Evolutionary conservation across 2,113 vertebrate genomes (phyloP), one percentile per base, ranked within the genome.

Genomic region (Grallaria varia): DNA sequence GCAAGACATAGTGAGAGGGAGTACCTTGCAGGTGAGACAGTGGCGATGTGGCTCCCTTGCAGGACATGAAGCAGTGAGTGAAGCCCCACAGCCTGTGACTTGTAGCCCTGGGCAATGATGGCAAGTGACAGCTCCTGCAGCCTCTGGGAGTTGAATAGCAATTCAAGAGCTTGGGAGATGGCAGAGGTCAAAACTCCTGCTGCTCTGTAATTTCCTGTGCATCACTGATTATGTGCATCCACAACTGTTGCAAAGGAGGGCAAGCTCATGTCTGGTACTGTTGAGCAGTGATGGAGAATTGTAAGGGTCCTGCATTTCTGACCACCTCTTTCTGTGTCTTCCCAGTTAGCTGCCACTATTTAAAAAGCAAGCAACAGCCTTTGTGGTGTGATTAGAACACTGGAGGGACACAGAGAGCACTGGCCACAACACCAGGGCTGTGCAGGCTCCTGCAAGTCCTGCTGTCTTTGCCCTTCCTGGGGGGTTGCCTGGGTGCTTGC

Each of bases 371-470:
- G 30, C 1, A 0, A 37, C 6, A 27, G 37, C 45, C 40, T 93
- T 60, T 0, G 1, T 49, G 73, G n/a, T 25, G 50, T 30, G 39
- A 27, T 17, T 28, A 55, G 56, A 45, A 66, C 17, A 28, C 42
- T 0, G 0, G 25, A 81, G 42, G 42, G 33, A 72, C 58, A 33
- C 0, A 0, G 39, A 49, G 27, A 20, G 10, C 0, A 0, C 22
- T 25, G n/a, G 24, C 12, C 6, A 20, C 27, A 78, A 50, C 62
- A 44, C 49, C 11, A 28, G 8, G 9, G 44, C 55, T 77, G 6
- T 28, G 20, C 42, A 49, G 24, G 24, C 21, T 64, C 30, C 66
- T 59, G 30, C n/a, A 68, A 53, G 27, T 76, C 37, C 63, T 72
- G 25, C 23, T 59, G 50, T 45, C 1, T 5, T 47, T 78, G 49